Evolutionary conservation across 1,140 invertebrate species (phyloP), one percentile per base, ranked within the genome.

Genomic region (Drosophila prosaltans): DNA sequence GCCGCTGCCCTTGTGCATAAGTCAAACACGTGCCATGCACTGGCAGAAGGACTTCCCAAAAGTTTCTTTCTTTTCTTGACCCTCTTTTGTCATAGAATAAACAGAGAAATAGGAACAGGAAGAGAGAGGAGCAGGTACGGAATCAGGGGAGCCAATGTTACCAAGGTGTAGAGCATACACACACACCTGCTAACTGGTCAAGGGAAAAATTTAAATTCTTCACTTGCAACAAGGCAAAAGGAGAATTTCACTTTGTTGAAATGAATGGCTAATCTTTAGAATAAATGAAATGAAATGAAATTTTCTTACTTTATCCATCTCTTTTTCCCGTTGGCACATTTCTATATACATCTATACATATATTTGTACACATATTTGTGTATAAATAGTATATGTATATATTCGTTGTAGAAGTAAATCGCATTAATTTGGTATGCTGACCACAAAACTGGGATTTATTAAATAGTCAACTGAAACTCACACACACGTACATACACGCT

Each of bases 361-460:
- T 7, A 48, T 21, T n/a, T n/a, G n/a, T n/a, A n/a, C n/a, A 48
- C 3, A 51, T n/a, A 26, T 16, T 16, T 16, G 16, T 16, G 16
- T 16, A 16, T 16, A 0, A 0, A 16, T 16, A 16, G 16, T 16
- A 16, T 16, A 9, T 36, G 28, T 48, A 21, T 54, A 30, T 65
- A 36, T 48, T 55, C 40, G 77, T 63, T 62, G 68, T 67, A 63
- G 69, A 76, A 84, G 80, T 78, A 89, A 89, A 89, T 84, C 84
- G 84, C 84, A 89, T 89, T 89, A 89, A 89, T 89, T 89, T 89
- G 71, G 84, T 89, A 89, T 89, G 85, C 84, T 89, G 84, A 78
- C 84, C 84, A 84, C 84, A 89, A 81, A 84, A 85, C 78, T 68
- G 78, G 78, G 43, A 26, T 57, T 59, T 81, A 82, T 76, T 85